Base-by-base conservation (phyloP, 2,113 vertebrate species). In the Butorides virescens region DNA sequence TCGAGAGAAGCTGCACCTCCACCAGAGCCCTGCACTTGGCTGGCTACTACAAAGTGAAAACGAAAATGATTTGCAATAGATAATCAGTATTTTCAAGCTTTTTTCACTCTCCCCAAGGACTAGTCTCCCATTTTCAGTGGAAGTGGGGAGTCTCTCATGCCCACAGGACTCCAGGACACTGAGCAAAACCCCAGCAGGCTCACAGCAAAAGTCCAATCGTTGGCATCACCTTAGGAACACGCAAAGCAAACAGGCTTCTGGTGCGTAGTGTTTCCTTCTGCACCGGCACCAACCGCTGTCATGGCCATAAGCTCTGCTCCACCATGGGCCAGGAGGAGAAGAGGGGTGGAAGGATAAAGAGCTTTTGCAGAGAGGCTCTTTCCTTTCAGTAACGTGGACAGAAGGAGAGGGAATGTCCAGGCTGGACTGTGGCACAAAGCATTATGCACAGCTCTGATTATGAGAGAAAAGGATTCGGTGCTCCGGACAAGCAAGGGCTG, bases 251-350 rank as follows among this genome's bases (percentile, higher is more conserved):
- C 17, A 25, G 39, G 20, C 11, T 55, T 30, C 66, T 66, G 21
- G 30, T 25, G 29, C 29, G n/a, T 34, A 42, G n/a, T 0, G 1
- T 66, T 82, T 52, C 49, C 53, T 71, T 73, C 59, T 67, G 30
- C 46, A n/a, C 53, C 0, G 3, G 47, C 72, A 56, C 18, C 49
- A 34, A 0, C 23, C 66, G 29, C 13, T 46, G 49, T 2, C 65
- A 30, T 7, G 44, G 39, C 47, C 36, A 16, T 39, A 46, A 84
- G 16, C 37, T 66, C 19, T 7, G 5, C 32, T 32, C 80, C n/a
- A 58, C n/a, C 47, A 5, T 0, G 0, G 23, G 25, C 53, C 72
- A 42, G 71, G 52, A 82, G 59, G 19, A 94, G 22, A 83, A 36
- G 23, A 30, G 11, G 34, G 9, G 8, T 61, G 34, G 15, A 37